Conservation (phyloP, 2,888 invertebrate genomes). For the Cyclophora albipunctata region DNA sequence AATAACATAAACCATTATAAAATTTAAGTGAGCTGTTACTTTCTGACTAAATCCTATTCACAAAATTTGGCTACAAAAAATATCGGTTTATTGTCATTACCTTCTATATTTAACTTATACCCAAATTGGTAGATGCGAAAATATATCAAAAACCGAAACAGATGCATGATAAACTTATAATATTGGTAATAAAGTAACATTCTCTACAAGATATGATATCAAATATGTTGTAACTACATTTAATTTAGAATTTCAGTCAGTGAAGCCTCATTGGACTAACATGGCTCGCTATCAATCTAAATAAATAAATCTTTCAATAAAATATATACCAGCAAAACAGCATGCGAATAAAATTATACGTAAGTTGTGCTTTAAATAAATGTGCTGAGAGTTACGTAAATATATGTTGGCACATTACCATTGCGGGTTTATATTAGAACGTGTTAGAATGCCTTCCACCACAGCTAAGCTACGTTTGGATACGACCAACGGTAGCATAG, state of each 20-base stretch:
- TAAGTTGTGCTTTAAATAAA: conserved; percentile 53
- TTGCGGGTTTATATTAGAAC: not conserved
- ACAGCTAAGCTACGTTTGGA: not conserved
- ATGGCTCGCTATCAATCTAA: conserved; percentile 23
- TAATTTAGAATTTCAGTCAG: conserved; percentile 34
- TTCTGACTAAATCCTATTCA: too few relatives aligned
- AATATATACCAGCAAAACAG: conserved; percentile 66
- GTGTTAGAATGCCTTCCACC: not conserved
- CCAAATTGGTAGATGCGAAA: too few relatives aligned
- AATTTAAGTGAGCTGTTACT: conserved; percentile 10
- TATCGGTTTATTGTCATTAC: too few relatives aligned
- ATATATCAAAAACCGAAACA: too few relatives aligned
- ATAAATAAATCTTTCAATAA: conserved; percentile 48
- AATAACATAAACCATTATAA: conserved; percentile 5
- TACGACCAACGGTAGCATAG: not conserved
- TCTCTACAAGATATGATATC: too few relatives aligned
- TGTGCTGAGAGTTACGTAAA: conserved; percentile 39
- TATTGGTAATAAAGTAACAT: too few relatives aligned
- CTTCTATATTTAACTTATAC: too few relatives aligned
- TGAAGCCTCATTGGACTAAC: conserved; percentile 35
- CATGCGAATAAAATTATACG: conserved; percentile 64
- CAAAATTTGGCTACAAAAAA: too few relatives aligned
- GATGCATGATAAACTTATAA: too few relatives aligned
- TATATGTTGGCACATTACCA: conserved; percentile 39
- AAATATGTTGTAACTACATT: not conserved